These are phyloP conservation scores for Potorous gilbertii DNA, from an alignment of 2,797 vertebrate genomes.

Conservation along the genomic window DNA sequence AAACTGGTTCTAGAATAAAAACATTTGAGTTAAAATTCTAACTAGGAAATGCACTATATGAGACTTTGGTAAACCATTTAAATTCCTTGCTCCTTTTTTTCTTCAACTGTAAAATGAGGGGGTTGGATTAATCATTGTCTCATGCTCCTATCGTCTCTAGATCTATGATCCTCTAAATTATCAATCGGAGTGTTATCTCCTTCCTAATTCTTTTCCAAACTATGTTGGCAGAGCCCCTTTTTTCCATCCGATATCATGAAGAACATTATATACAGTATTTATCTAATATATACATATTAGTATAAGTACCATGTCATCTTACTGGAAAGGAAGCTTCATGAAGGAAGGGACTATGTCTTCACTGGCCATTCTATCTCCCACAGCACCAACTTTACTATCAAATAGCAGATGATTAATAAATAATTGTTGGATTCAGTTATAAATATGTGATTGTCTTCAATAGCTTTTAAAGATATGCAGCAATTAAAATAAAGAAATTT, in stretches of 20 bases:
- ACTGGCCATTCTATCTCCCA: background rate
- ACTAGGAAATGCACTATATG: background rate
- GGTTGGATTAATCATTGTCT: background rate
- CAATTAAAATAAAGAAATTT: background rate
- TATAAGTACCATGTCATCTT: background rate
- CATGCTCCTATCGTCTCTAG: background rate
- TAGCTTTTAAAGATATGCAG: background rate
- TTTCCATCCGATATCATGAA: background rate
- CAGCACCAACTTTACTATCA: background rate
- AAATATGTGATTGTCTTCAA: background rate
- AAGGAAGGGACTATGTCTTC: background rate
- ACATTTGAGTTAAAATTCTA: background rate
- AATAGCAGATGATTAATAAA: background rate
- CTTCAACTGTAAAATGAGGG: background rate
- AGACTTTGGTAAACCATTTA: background rate
- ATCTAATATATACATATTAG: background rate
- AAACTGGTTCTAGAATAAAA: background rate
- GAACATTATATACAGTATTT: background rate
- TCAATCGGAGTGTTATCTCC: background rate
- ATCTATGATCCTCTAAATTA: background rate
- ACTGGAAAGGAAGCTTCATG: background rate
- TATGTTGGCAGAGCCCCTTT: background rate
- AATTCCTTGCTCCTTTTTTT: background rate
- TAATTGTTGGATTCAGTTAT: background rate
- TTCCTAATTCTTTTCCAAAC: background rate